Conservation (phyloP, 2,797 vertebrate genomes). For the Cyprinella venusta region DNA sequence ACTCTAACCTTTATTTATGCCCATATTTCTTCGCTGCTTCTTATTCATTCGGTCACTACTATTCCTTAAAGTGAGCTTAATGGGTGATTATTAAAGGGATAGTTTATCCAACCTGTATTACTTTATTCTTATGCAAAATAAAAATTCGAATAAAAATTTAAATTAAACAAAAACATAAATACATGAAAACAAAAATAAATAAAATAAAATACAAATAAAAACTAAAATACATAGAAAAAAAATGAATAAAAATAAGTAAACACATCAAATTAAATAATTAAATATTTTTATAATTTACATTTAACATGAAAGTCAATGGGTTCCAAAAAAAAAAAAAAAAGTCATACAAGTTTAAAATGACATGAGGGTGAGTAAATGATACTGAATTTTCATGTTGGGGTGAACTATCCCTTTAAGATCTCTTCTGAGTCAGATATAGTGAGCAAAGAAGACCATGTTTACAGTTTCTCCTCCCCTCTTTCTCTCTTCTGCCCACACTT, state of each 20-base stretch:
- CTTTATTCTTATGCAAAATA: background rate
- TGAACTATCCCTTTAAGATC: background rate
- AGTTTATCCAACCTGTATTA: background rate
- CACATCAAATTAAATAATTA: background rate
- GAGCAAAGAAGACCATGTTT: constrained; percentile 32
- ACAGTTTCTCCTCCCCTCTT: constrained; percentile 9
- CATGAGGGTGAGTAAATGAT: background rate
- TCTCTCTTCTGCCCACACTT: constrained; percentile 25
- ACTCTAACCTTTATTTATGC: background rate
- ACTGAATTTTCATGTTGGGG: background rate
- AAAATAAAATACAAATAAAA: background rate
- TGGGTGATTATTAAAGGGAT: constrained; percentile 56
- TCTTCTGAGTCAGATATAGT: constrained; percentile 32
- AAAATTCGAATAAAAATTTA: background rate
- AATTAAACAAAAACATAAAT: background rate
- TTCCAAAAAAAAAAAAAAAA: background rate
- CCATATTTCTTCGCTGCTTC: constrained; percentile 12
- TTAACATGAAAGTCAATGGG: background rate
- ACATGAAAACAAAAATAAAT: background rate
- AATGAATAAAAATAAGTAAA: background rate
- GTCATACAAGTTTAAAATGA: background rate
- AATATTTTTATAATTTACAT: background rate
- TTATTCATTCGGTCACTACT: constrained; percentile 14
- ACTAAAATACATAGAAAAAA: background rate
- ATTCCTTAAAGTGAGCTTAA: constrained; percentile 49